Evolutionary conservation across 2,797 vertebrate species (phyloP), one percentile per base, ranked within the genome.

Genomic region (Thaleichthys pacificus): DNA sequence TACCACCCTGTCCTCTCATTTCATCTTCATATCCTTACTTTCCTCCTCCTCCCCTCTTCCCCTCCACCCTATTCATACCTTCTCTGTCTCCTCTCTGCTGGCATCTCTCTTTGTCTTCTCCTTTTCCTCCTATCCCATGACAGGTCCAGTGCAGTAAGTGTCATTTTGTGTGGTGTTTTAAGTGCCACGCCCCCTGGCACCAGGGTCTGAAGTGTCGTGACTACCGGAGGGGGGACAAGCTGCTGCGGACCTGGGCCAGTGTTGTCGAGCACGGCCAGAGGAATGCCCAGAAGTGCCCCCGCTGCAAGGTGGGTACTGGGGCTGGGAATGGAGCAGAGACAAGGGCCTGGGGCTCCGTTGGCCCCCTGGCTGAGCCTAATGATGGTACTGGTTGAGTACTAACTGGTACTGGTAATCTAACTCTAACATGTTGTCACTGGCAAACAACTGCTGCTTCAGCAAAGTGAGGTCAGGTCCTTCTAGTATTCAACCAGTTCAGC

Each of bases 121-220:
- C 32, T 35, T 35, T 35, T 8, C 14, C 5, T 80, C n/a, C 51
- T 56, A 26, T 78, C 57, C 54, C 0, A 68, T 84, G 73, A 3
- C 87, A 99, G 98, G 93, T 99, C 88, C 95, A 97, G 91, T 99
- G 98, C 87, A 92, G 92, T n/a, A 92, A 88, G 80, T 99, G 98
- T 92, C 96, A 97, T 92, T 96, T 99, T 84, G 86, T 98, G 83
- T 99, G 97, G 98, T 99, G 98, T 94, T 99, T 99, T 89, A 98
- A 96, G 91, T 99, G 98, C 92, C 98, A 99, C 64, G 94, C 98
- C 5, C 98, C 98, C 63, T 99, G 97, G 98, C 98, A 99, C 80
- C 95, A 96, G 80, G 97, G 96, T 0, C 88, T 99, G 80, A 98
- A 96, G 86, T 99, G 98, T 86, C 96, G 95, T 66, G 96, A 99